phyloP scores from a whole-genome alignment of 2,797 vertebrate species.

The Chloroceryle amazona region DNA sequence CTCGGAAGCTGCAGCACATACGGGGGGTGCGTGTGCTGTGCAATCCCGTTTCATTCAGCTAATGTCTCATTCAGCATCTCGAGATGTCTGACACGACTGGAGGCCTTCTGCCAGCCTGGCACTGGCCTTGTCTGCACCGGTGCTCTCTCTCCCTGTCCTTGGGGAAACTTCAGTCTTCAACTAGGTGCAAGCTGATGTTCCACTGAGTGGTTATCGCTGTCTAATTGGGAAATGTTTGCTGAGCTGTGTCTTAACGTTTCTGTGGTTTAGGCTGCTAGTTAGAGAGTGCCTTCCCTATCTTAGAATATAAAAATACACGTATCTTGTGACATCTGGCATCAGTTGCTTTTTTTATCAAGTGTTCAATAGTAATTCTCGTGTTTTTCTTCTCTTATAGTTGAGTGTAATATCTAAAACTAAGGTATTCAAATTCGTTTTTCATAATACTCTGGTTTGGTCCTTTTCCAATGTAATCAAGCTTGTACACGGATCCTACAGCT shows the following conservation, averaged over 20 bases:
- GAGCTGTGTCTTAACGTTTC: not conserved
- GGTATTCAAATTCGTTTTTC: not conserved
- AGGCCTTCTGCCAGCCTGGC: not conserved
- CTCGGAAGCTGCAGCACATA: not conserved
- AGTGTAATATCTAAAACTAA: not conserved
- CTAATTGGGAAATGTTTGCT: not conserved
- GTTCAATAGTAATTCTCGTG: not conserved
- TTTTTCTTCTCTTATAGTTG: not conserved
- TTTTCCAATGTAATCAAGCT: not conserved
- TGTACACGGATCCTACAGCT: not conserved
- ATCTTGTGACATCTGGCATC: not conserved
- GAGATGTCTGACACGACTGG: not conserved
- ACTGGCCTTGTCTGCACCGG: not conserved
- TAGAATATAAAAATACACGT: not conserved
- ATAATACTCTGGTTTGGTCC: not conserved
- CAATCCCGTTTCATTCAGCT: rapidly evolving
- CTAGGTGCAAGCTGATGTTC: not conserved
- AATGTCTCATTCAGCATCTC: not conserved
- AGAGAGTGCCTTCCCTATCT: not conserved
- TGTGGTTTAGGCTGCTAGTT: not conserved
- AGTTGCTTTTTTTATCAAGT: not conserved
- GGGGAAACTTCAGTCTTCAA: not conserved
- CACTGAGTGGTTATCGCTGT: rapidly evolving
- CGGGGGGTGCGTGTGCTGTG: rapidly evolving
- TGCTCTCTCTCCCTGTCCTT: not conserved